A percentile compares a stretch with the other conserved stretches of the same genome.
These are phyloP conservation scores for Drosophila colorata DNA, from an alignment of 2,888 invertebrate genomes.

Conservation along the genomic window DNA sequence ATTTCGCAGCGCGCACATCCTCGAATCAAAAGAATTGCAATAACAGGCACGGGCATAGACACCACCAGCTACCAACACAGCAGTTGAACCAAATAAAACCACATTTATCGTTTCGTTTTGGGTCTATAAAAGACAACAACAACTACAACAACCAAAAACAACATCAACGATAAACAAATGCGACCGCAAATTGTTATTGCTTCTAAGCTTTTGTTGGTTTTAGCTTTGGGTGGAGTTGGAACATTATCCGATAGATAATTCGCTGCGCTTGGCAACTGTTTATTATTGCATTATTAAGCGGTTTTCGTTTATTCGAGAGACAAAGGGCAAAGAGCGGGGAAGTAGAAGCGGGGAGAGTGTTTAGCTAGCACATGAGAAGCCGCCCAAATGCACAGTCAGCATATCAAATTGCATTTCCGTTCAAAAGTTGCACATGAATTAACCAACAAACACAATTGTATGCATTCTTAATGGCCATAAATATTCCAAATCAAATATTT, in stretches of 20 bases:
- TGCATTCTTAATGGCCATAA: slow-evolving; percentile 60
- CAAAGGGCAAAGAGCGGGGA: neutral
- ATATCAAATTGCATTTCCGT: slow-evolving; percentile 58
- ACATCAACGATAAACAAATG: slow-evolving; percentile 19
- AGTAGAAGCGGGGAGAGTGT: neutral
- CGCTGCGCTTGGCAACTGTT: slow-evolving; percentile 33
- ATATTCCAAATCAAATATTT: slow-evolving; percentile 55
- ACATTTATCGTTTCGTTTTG: slow-evolving; percentile 20
- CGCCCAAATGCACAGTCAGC: slow-evolving; percentile 40
- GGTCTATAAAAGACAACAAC: slow-evolving; percentile 9
- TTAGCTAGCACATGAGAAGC: neutral
- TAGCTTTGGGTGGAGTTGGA: slow-evolving; percentile 5
- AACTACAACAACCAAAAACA: slow-evolving; percentile 5
- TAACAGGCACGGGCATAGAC: neutral
- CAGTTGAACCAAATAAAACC: slow-evolving; percentile 34
- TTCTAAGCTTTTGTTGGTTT: slow-evolving; percentile 40
- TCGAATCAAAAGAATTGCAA: slow-evolving; percentile 2
- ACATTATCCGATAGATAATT: slow-evolving; percentile 25
- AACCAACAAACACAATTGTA: slow-evolving; percentile 27
- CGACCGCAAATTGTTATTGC: slow-evolving; percentile 33
- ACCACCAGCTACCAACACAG: neutral
- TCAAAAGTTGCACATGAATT: slow-evolving; percentile 31
- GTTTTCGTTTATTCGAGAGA: slow-evolving; percentile 21
- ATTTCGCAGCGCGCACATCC: slow-evolving; percentile 18
- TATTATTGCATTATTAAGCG: slow-evolving; percentile 60